Evolutionary conservation across 1,140 invertebrate genomes (phyloP).

Genomic region (Caerostris extrusa): DNA sequence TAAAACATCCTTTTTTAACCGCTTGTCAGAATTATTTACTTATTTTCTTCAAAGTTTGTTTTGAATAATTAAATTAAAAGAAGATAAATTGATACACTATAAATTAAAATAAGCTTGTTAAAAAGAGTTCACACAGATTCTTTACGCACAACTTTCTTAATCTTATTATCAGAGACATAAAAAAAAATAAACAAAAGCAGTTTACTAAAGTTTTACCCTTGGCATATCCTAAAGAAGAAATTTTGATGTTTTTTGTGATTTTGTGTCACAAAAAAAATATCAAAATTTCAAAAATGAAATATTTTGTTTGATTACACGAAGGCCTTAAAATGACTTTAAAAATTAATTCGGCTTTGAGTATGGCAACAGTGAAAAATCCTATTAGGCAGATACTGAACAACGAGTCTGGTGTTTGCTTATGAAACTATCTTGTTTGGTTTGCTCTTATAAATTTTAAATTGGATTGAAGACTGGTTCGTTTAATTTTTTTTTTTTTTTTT

Average conservation of each 20-base stretch:
- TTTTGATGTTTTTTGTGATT: not conserved
- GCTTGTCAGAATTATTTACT: too few relatives aligned
- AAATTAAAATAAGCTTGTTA: too few relatives aligned
- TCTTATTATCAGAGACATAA: not conserved
- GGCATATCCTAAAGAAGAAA: not conserved
- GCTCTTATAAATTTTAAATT: conserved; percentile 70
- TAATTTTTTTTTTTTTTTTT: not conserved
- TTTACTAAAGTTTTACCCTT: not conserved
- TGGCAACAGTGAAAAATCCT: conserved; percentile 51
- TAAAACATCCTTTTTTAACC: too few relatives aligned
- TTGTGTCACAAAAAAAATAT: conserved; percentile 8
- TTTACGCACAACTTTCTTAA: not conserved
- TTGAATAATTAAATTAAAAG: too few relatives aligned
- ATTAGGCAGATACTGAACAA: conserved; percentile 34
- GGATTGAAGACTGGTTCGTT: conserved; percentile 34
- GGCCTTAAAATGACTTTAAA: conserved; percentile 53
- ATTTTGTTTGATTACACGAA: conserved; percentile 47
- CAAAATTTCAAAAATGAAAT: not conserved
- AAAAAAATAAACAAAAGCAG: not conserved
- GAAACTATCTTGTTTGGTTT: conserved; percentile 65
- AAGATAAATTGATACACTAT: too few relatives aligned
- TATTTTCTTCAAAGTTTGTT: too few relatives aligned
- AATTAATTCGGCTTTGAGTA: conserved; percentile 31
- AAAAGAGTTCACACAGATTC: not conserved
- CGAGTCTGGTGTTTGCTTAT: conserved; percentile 47